Conservation (phyloP, 1,140 invertebrate species). For the Trypoxylus dichotomus region DNA sequence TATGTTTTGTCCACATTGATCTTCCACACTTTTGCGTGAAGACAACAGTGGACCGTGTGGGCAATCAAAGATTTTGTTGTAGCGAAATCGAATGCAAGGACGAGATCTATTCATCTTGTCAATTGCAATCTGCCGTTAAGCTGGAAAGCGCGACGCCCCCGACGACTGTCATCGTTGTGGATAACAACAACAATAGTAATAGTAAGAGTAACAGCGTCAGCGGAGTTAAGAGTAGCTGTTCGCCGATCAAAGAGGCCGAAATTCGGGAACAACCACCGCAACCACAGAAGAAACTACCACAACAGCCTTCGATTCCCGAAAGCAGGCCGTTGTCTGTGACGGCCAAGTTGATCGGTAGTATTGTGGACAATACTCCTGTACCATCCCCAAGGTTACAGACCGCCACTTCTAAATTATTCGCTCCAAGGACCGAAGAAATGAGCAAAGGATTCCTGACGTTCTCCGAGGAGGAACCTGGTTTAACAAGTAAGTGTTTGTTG, state of each 20-base stretch:
- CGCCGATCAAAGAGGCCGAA: constrained; percentile 33
- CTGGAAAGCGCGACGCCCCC: constrained; percentile 31
- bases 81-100: constrained; percentile 85
- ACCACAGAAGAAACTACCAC: not conserved
- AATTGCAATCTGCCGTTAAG: constrained; percentile 55
- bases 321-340: constrained; percentile 46
- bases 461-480: constrained; percentile 78
- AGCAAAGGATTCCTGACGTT: constrained; percentile 89
- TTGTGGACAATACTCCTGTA: constrained; percentile 32
- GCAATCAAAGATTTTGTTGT: constrained; percentile 52
- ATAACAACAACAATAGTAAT: constrained; percentile 31
- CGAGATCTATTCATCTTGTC: constrained; percentile 81
- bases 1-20: not conserved
- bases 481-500: constrained; percentile 74
- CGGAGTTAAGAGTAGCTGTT: constrained; percentile 39
- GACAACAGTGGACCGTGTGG: not conserved
- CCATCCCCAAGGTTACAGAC: constrained; percentile 61
- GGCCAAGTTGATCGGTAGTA: constrained; percentile 36
- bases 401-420: constrained; percentile 77
- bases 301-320: constrained; percentile 41
- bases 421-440: constrained; percentile 87
- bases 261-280: not conserved
- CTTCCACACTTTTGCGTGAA: not conserved
- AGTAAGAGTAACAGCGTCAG: constrained; percentile 30
- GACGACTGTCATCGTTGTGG: not conserved